Percentiles rank a stretch among this genome's conserved stretches.
Conservation (phyloP, 2,888 invertebrate species). For the Bellardia bayeri region DNA sequence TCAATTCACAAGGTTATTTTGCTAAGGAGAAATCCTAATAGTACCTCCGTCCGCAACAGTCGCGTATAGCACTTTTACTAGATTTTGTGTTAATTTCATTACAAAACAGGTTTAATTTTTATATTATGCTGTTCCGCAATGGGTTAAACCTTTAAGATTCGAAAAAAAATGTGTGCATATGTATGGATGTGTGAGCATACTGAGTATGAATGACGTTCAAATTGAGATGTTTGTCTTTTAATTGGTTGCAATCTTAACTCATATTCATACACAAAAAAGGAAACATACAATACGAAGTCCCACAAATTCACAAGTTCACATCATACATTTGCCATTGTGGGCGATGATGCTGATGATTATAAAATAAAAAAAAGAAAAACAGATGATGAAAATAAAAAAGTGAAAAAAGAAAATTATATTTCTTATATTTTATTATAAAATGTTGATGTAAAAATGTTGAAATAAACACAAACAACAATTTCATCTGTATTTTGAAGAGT, state of each 20-base stretch:
- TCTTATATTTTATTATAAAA: conserved; percentile 41
- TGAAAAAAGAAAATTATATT: conserved; percentile 15
- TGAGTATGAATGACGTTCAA: conserved; percentile 65
- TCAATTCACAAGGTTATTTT: no score
- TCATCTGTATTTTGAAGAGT: neutral
- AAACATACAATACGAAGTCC: conserved; percentile 32
- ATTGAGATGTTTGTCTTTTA: conserved; percentile 72
- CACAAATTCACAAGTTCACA: conserved; percentile 11
- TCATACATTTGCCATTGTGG: conserved; percentile 22
- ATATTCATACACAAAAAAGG: conserved; percentile 50
- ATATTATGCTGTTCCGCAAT: neutral
- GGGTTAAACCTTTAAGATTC: conserved; percentile 28
- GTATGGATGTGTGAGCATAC: conserved; percentile 5
- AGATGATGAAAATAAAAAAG: conserved; percentile 36
- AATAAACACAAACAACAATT: conserved; percentile 30
- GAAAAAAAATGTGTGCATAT: neutral
- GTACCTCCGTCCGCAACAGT: no score
- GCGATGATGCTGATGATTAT: conserved; percentile 34
- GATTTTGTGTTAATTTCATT: no score
- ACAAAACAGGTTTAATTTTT: no score
- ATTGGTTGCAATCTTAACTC: conserved; percentile 70
- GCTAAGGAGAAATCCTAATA: no score
- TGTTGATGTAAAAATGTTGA: conserved; percentile 8
- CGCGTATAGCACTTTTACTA: no score
- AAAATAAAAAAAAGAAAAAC: conserved; percentile 29